Evolutionary conservation across 1,140 invertebrate genomes (phyloP).

Genomic region (Lepidurus apus): DNA sequence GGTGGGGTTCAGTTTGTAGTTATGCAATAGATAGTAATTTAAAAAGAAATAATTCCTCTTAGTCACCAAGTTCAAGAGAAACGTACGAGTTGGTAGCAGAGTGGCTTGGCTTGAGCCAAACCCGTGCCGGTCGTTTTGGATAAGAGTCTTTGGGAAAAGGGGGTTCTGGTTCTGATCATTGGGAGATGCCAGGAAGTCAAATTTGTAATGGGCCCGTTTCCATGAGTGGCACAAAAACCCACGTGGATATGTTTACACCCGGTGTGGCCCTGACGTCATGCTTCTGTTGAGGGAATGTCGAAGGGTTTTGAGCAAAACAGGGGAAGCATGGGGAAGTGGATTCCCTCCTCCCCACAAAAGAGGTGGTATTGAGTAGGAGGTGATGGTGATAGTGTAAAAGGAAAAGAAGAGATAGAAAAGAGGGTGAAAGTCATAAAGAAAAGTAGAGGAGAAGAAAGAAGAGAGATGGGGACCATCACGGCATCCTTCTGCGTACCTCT

Average conservation of each 20-base stretch:
- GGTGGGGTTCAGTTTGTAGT: too few relatives aligned
- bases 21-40: too few relatives aligned
- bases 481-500: neutral
- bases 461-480: neutral
- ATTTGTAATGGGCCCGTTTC: slow-evolving; percentile 19
- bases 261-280: slow-evolving; percentile 6
- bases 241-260: slow-evolving; percentile 7
- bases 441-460: neutral
- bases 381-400: neutral
- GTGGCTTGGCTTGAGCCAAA: too few relatives aligned
- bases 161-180: neutral
- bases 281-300: neutral
- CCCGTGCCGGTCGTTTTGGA: too few relatives aligned
- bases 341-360: neutral
- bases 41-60: too few relatives aligned
- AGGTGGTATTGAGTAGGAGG: neutral
- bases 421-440: neutral
- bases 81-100: too few relatives aligned
- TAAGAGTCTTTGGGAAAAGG: neutral
- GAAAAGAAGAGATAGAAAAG: neutral
- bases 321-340: neutral
- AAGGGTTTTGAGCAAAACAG: slow-evolving; percentile 1
- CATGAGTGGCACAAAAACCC: slow-evolving; percentile 1
- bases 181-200: neutral
- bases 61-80: too few relatives aligned